These are phyloP conservation scores for Diachrysia chrysitis DNA, from an alignment of 2,888 invertebrate species.

Conservation along the genomic window DNA sequence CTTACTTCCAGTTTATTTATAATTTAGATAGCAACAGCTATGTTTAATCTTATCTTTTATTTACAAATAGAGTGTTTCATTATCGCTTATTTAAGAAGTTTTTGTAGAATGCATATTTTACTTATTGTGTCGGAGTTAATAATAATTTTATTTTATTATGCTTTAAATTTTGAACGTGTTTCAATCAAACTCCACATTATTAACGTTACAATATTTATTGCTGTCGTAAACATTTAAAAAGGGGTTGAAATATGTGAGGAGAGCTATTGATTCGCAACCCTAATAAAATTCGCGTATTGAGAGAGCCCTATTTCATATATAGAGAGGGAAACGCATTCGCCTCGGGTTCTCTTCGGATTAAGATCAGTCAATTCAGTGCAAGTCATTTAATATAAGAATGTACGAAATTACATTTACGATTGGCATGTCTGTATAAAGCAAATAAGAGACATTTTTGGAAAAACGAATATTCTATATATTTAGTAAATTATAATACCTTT, in stretches of 20 bases:
- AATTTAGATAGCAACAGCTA: conserved; percentile 51
- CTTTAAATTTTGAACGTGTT: conserved; percentile 38
- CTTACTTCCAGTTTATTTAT: conserved; percentile 52
- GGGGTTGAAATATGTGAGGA: conserved; percentile 71
- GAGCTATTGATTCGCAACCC: conserved; percentile 84
- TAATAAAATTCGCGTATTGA: conserved; percentile 84
- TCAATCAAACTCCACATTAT: conserved; percentile 66
- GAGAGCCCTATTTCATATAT: conserved; percentile 80
- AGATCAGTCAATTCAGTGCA: conserved; percentile 72
- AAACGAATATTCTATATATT: not conserved
- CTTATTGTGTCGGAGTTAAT: not conserved
- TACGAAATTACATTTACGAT: conserved; percentile 46
- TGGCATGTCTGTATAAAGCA: not conserved
- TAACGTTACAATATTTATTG: conserved; percentile 61
- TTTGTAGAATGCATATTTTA: not conserved
- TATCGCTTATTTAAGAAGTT: not conserved
- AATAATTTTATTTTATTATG: not conserved
- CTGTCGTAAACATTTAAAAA: conserved; percentile 70
- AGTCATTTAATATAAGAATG: conserved; percentile 61
- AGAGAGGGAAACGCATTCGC: conserved; percentile 75
- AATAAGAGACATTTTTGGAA: not conserved
- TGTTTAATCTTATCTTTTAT: conserved; percentile 52
- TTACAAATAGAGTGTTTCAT: conserved; percentile 29
- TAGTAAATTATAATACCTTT: not conserved
- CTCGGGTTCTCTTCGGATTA: conserved; percentile 73